These are phyloP conservation scores for Tipula vernalis DNA, from an alignment of 2,888 invertebrate genomes.

Conservation along the genomic window DNA sequence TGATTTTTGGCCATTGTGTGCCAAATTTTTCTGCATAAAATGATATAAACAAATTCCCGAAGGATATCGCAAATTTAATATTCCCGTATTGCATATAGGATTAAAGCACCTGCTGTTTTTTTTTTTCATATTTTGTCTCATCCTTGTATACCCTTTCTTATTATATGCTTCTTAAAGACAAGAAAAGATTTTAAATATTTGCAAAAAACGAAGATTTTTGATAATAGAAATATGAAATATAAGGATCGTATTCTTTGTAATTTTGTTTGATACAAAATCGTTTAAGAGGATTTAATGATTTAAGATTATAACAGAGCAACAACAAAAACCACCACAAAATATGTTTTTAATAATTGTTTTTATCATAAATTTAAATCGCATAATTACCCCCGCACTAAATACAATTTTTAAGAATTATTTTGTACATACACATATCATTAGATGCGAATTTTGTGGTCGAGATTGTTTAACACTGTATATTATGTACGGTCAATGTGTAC, in stretches of 20 bases:
- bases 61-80: not conserved
- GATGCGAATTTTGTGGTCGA: not conserved
- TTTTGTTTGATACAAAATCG: not conserved
- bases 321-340: not conserved
- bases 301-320: not conserved
- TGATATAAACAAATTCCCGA: not conserved
- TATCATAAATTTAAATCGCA: not conserved
- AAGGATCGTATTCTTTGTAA: not conserved
- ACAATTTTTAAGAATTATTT: not conserved
- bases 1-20: not conserved
- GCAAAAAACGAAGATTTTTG: not conserved
- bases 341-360: not conserved
- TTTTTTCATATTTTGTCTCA: not conserved
- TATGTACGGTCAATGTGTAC: not conserved
- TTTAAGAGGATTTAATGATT: not conserved
- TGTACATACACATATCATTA: not conserved
- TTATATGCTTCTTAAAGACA: not conserved
- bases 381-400: not conserved
- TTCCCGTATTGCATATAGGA: not conserved
- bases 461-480: not conserved
- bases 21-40: not conserved
- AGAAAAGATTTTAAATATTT: not conserved
- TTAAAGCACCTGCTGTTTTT: not conserved
- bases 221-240: not conserved
- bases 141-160: not conserved